Evolutionary conservation across 2,797 vertebrate genomes (phyloP).

Genomic region (Falco novaeseelandiae): DNA sequence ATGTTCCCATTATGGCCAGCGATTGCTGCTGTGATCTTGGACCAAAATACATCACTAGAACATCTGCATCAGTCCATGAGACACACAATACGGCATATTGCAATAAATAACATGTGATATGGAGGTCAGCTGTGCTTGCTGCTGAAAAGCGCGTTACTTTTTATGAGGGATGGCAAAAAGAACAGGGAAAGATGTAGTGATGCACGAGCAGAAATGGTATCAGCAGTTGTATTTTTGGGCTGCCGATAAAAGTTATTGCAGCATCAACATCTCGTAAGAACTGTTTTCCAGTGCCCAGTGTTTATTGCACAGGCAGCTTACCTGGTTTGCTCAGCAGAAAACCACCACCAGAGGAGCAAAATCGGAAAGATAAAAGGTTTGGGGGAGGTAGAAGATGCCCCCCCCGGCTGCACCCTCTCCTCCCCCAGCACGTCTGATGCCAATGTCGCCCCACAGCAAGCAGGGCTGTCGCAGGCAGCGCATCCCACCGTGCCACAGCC

Average conservation of each 20-base stretch:
- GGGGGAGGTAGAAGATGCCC: background rate
- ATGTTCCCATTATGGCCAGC: background rate
- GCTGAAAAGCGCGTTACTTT: background rate
- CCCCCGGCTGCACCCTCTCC: fast-evolving
- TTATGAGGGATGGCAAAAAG: background rate
- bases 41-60: background rate
- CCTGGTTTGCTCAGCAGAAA: background rate
- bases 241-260: background rate
- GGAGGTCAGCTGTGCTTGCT: background rate
- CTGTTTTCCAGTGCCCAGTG: background rate
- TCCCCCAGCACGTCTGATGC: background rate
- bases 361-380: background rate
- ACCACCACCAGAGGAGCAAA: background rate
- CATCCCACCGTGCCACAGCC: fast-evolving
- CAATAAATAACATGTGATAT: background rate
- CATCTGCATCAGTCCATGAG: background rate
- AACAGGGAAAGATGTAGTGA: background rate
- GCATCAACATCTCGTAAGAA: background rate
- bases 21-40: background rate
- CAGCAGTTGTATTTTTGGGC: background rate
- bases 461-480: background rate
- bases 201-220: background rate
- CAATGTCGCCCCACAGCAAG: background rate
- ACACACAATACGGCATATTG: background rate
- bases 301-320: background rate